Evolutionary conservation across 2,797 vertebrate species (phyloP).

Genomic region (Enteromius treurensis): DNA sequence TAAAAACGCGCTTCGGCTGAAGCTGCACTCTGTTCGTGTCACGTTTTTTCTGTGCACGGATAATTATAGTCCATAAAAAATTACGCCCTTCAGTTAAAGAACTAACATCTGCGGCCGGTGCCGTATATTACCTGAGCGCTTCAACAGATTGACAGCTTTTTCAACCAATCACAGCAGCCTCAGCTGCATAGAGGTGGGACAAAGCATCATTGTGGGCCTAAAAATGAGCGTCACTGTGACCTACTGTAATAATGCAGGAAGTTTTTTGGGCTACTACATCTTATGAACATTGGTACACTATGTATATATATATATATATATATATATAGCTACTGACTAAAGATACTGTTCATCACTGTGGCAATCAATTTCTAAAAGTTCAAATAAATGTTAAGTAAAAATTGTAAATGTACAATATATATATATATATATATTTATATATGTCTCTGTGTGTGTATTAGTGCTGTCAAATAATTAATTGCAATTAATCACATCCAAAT

Average conservation of each 20-base stretch:
- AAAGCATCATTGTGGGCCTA: neutral
- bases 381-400: too few species aligned
- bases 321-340: too few species aligned
- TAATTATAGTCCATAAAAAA: constrained; percentile 36
- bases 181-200: neutral
- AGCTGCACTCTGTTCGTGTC: constrained; percentile 13
- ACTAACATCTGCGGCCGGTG: constrained; percentile 5
- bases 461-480: too few species aligned
- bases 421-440: too few species aligned
- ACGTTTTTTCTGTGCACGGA: neutral
- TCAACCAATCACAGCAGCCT: constrained; percentile 8
- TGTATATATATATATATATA: neutral
- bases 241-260: neutral
- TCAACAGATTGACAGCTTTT: constrained; percentile 6
- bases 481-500: too few species aligned
- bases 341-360: neutral
- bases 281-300: neutral
- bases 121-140: neutral
- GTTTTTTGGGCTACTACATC: neutral
- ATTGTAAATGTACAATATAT: too few species aligned
- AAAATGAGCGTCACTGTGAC: neutral
- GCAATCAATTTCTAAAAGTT: neutral
- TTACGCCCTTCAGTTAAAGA: constrained; percentile 22
- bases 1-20: constrained; percentile 18
- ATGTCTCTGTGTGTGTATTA: too few species aligned